Base-by-base conservation (phyloP, 2,797 vertebrate genomes). In the Sebastes goodei region DNA sequence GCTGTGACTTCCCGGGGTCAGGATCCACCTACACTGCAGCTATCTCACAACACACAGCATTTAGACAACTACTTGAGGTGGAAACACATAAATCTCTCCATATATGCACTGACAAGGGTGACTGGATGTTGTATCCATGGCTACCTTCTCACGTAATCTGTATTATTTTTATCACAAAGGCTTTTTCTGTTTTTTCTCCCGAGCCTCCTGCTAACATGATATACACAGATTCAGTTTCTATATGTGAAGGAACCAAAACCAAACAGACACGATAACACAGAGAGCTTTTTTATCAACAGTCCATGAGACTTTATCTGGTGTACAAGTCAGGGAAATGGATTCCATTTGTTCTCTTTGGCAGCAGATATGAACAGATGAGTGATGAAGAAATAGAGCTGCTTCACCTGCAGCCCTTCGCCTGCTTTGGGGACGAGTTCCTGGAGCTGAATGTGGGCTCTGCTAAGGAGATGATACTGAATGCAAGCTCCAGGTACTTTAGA, bases 91-190 rank as follows among this genome's bases (percentile, higher is more conserved):
- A 91, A 90, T 90, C 90, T 90, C 87, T 91, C 91, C 88, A 91
- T 92, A 92, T 91, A 92, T 91, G 91, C 90, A 78, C 86, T 87
- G 86, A 92, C 88, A 88, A 84, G 90, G 86, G 87, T 86, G 90
- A 91, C 90, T 92, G 89, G 90, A 92, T 93, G 91, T 81, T 84
- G 93, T 94, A 92, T 93, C 94, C 94, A 94, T 94, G 93, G 90
- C 90, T 91, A 94, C 94, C 90, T 92, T 76, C 89, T 86, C 92
- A 90, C 85, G 86, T 87, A 93, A 90, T 92, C 89, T 86, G 86
- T 87, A 92, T 91, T 94, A 93, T 92, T 94, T 93, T 93, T 93
- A 93, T 93, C 91, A 91, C 90, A 91, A 92, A 92, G 88, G 80
- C 86, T 61, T 66, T 81, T 81, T 78, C 86, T 82, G 80, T 72